phyloP scores from a whole-genome alignment of 2,797 vertebrate genomes.

The Pantherophis vulpinus region DNA sequence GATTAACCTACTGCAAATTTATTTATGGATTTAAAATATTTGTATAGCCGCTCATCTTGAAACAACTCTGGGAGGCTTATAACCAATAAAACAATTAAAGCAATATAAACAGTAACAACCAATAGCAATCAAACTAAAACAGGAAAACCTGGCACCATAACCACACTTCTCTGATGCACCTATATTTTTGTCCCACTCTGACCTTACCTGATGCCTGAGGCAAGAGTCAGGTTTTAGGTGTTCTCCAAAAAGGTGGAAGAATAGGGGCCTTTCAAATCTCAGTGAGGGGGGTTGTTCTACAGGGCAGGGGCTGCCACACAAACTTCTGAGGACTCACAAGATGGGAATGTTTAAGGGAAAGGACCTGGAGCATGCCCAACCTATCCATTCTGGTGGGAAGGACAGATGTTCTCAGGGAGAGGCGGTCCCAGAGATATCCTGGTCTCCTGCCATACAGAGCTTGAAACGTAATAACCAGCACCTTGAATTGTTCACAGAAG shows the following conservation, averaged over 20 bases:
- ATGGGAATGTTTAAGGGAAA: background rate
- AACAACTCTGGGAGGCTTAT: background rate
- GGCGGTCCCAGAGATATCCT: background rate
- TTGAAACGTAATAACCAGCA: background rate
- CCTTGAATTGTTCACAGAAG: background rate
- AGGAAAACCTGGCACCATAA: background rate
- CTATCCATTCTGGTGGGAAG: background rate
- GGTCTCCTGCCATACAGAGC: background rate
- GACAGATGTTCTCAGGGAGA: background rate
- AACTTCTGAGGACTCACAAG: background rate
- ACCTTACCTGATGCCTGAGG: background rate
- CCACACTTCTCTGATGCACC: background rate
- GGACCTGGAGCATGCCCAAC: background rate
- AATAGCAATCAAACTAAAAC: background rate
- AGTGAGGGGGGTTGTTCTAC: background rate
- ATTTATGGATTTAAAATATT: background rate
- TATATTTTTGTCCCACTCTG: background rate
- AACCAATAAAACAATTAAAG: background rate
- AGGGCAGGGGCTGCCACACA: background rate
- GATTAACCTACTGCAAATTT: background rate
- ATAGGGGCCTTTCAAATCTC: background rate
- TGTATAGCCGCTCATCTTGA: background rate
- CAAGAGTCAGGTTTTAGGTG: background rate
- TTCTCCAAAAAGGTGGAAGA: background rate
- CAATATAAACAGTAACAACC: background rate